Evolutionary conservation across 2,797 vertebrate species (phyloP).

Genomic region (Muraenolepis orangiensis): DNA sequence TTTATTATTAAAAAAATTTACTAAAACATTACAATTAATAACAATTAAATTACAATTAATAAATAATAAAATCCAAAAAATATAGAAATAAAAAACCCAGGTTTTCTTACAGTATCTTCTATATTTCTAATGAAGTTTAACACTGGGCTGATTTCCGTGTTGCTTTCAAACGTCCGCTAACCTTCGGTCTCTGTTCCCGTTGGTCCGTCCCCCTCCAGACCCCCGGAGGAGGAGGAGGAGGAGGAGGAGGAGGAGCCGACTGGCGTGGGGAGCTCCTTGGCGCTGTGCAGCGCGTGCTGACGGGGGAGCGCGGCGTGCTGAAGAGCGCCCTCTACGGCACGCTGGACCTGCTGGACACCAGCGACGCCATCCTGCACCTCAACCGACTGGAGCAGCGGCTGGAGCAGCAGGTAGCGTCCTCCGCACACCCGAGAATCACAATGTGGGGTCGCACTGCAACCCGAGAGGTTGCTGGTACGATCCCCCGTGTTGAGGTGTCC

Average conservation of each 20-base stretch:
- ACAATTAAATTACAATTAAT: no score
- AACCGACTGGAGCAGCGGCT: conserved; percentile 82
- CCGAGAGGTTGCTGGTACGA: no score
- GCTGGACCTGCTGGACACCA: conserved; percentile 76
- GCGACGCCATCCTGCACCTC: conserved; percentile 77
- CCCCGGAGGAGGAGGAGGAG: conserved; percentile 53
- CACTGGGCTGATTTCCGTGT: not conserved
- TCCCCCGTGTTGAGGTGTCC: no score
- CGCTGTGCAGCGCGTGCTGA: conserved; percentile 83
- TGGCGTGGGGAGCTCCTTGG: conserved; percentile 85
- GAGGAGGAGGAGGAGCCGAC: conserved; percentile 68
- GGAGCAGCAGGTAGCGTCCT: conserved; percentile 87
- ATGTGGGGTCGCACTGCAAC: no score
- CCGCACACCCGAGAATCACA: no score
- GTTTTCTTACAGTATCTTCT: no score
- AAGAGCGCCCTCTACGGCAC: conserved; percentile 79
- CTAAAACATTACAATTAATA: no score
- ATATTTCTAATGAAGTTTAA: no score
- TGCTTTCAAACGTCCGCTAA: not conserved
- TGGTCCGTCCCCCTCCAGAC: conserved; percentile 35
- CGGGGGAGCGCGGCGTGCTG: conserved; percentile 77
- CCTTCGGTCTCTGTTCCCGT: not conserved
- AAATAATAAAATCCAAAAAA: no score
- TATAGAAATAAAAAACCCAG: no score
- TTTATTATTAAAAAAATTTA: no score